phyloP scores from a whole-genome alignment of 2,888 invertebrate species.

The Synanthedon andrenaeformis region DNA sequence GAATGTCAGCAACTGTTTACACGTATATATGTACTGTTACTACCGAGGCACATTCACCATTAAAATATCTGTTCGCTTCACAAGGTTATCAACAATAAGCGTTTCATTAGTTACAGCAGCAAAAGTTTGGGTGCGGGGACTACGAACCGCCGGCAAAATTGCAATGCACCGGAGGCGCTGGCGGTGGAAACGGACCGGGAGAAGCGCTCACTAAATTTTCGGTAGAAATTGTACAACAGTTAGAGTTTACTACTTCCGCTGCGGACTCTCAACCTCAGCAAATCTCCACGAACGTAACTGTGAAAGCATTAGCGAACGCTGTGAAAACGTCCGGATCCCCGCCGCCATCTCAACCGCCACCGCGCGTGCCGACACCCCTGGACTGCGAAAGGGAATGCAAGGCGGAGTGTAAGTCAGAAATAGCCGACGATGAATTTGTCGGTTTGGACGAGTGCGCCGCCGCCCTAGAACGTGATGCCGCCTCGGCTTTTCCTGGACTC shows the following conservation, averaged over 20 bases:
- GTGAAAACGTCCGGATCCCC: conserved; percentile 57
- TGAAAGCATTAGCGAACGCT: conserved; percentile 74
- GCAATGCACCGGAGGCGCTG: conserved; percentile 61
- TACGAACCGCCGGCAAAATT: conserved; percentile 84
- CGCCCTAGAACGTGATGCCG: conserved; percentile 86
- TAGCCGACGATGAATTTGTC: conserved; percentile 86
- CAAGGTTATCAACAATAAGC: no score
- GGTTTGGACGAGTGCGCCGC: conserved; percentile 87
- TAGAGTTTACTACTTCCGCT: conserved; percentile 89
- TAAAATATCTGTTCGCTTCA: no score
- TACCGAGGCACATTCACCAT: no score
- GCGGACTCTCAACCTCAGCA: conserved; percentile 90
- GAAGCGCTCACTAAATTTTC: conserved; percentile 81
- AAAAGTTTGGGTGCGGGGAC: conserved; percentile 81
- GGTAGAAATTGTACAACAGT: conserved; percentile 91
- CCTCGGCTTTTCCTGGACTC: conserved; percentile 81
- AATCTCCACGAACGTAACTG: conserved; percentile 92
- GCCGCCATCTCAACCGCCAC: conserved; percentile 50
- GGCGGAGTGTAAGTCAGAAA: conserved; percentile 84
- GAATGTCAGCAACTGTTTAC: no score
- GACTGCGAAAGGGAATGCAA: conserved; percentile 84
- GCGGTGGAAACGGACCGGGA: conserved; percentile 43
- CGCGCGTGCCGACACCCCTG: conserved; percentile 82
- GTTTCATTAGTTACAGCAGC: conserved; percentile 74
- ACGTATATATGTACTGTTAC: no score